Percentiles rank a stretch among this genome's conserved stretches.
Conservation (phyloP, 1,140 invertebrate genomes). For the Pantala flavescens region DNA sequence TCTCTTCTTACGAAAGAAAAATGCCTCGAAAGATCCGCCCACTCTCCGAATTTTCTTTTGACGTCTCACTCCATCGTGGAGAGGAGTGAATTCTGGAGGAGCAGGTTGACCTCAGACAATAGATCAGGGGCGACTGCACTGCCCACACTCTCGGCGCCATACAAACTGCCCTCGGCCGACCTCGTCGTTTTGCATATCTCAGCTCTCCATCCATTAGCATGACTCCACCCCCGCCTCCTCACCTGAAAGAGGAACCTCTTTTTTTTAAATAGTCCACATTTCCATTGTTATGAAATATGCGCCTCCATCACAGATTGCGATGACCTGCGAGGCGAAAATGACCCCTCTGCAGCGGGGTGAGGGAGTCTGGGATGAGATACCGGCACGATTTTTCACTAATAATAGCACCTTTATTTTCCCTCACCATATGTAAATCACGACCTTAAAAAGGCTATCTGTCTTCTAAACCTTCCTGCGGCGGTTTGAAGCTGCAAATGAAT, state of each 20-base stretch:
- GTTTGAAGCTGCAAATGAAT: not conserved
- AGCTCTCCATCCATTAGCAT: not conserved
- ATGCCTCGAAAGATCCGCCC: no score
- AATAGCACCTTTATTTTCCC: conserved; percentile 1
- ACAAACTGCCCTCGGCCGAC: not conserved
- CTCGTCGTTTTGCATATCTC: conserved; percentile 3
- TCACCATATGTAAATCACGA: not conserved
- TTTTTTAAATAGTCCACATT: not conserved
- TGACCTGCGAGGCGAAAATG: no score
- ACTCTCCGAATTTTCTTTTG: not conserved
- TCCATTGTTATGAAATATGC: conserved; percentile 10
- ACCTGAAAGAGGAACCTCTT: not conserved
- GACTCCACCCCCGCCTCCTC: not conserved
- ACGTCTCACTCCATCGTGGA: not conserved
- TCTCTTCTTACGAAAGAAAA: no score
- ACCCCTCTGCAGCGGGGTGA: no score
- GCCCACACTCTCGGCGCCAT: not conserved
- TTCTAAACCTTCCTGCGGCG: not conserved
- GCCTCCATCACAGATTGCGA: not conserved
- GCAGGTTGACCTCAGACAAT: conserved; percentile 6
- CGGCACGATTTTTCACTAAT: not conserved
- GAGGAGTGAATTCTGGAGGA: not conserved
- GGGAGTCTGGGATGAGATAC: not conserved
- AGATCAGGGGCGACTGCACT: not conserved
- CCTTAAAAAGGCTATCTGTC: conserved; percentile 3